phyloP scores from a whole-genome alignment of 2,113 vertebrate genomes.

The Cynocephalus volans region DNA sequence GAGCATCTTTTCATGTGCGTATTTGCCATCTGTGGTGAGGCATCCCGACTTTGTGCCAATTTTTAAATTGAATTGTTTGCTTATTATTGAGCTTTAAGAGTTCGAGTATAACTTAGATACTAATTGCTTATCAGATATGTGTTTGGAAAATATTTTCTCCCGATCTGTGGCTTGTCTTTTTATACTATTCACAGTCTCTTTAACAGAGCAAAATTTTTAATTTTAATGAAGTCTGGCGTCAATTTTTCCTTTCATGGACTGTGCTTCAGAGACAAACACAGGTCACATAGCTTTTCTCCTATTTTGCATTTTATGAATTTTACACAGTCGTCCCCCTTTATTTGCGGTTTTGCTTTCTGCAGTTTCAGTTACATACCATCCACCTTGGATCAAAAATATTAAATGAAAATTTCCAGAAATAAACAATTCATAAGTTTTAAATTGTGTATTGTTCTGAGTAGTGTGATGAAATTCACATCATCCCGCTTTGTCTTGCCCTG shows the following conservation, averaged over 20 bases:
- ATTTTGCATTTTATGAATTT: background rate
- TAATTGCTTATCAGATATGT: background rate
- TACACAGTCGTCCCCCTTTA: background rate
- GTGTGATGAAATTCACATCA: no score
- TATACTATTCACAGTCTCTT: background rate
- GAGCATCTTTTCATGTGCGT: background rate
- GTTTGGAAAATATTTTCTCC: background rate
- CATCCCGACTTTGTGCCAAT: background rate
- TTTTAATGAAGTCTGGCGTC: background rate
- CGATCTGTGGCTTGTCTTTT: background rate
- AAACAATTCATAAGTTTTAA: no score
- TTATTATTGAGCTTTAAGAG: background rate
- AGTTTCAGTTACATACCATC: no score
- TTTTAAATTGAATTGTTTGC: background rate
- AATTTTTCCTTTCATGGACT: background rate
- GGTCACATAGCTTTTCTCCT: background rate
- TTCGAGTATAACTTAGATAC: background rate
- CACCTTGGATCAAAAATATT: no score
- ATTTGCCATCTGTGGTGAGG: background rate
- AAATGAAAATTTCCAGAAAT: no score
- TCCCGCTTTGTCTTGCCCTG: no score
- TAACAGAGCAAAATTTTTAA: background rate
- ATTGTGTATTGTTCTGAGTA: no score
- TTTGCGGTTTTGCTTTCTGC: no score
- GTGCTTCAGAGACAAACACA: background rate